Percentiles rank a stretch among this genome's conserved stretches.
phyloP scores from a whole-genome alignment of 2,113 vertebrate species.

The Oplegnathus fasciatus region DNA sequence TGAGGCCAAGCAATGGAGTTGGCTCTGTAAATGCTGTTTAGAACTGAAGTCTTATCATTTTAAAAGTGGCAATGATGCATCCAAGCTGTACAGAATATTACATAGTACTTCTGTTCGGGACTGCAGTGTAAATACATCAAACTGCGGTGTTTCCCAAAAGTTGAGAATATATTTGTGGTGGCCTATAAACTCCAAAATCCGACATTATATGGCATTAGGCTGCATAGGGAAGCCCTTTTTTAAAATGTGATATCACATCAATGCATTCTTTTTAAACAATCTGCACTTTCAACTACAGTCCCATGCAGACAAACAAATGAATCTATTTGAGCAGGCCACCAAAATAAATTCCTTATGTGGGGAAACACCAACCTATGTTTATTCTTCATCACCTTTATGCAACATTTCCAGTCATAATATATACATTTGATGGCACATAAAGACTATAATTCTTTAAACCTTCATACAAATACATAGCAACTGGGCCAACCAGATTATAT shows the following conservation, averaged over 20 bases:
- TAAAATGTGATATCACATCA: neutral
- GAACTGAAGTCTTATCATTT: neutral
- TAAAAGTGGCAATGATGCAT: neutral
- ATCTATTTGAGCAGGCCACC: neutral
- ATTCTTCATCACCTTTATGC: slow-evolving; percentile 18
- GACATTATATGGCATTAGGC: neutral
- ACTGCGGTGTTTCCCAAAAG: slow-evolving; percentile 23
- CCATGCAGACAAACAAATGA: neutral
- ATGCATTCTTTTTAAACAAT: neutral
- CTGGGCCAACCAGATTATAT: slow-evolving; percentile 6
- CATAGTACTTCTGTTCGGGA: slow-evolving; percentile 13
- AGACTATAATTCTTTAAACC: slow-evolving; percentile 25
- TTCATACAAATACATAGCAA: slow-evolving; percentile 42
- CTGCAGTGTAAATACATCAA: slow-evolving; percentile 30
- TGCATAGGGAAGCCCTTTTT: neutral
- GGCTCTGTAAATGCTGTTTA: neutral
- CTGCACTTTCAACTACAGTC: neutral
- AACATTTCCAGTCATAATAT: slow-evolving; percentile 22
- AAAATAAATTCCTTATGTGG: slow-evolving; percentile 32
- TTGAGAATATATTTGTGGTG: slow-evolving; percentile 18
- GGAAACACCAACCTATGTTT: neutral
- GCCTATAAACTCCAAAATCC: neutral
- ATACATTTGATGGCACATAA: slow-evolving; percentile 59
- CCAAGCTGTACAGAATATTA: slow-evolving; percentile 12
- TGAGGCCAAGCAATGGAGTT: neutral